phyloP scores from a whole-genome alignment of 2,113 vertebrate genomes.

The Neopipo cinnamomea region DNA sequence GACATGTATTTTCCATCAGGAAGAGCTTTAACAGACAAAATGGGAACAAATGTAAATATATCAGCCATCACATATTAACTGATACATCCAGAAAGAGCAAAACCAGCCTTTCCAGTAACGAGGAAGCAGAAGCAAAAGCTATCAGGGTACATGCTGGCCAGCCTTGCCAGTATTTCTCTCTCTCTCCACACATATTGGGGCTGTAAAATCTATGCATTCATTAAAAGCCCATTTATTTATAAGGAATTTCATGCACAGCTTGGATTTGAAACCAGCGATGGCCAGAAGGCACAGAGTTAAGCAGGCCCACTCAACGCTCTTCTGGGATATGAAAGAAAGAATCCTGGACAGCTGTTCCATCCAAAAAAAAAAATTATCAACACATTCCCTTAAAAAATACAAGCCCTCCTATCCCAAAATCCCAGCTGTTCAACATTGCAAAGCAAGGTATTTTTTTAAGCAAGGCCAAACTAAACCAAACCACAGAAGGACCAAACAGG shows the following conservation, averaged over 20 bases:
- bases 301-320: background rate
- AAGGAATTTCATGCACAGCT: background rate
- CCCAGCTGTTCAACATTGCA: background rate
- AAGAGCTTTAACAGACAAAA: background rate
- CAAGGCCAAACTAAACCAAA: background rate
- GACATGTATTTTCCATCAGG: rapidly evolving
- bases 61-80: rapidly evolving
- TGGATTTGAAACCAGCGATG: background rate
- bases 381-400: background rate
- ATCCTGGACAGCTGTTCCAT: background rate
- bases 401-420: background rate
- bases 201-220: background rate
- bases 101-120: background rate
- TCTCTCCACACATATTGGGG: background rate
- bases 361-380: background rate
- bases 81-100: background rate
- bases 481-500: background rate
- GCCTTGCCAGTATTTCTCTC: background rate
- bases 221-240: background rate
- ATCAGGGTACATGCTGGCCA: background rate
- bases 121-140: background rate
- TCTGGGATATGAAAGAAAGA: background rate
- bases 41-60: background rate
- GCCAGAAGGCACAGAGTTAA: background rate
- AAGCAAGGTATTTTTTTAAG: background rate